A percentile compares a stretch with the other conserved stretches of the same genome.
phyloP scores from a whole-genome alignment of 37 sponge, comb jelly and placozoan genomes.

The Axinella damicornis region DNA sequence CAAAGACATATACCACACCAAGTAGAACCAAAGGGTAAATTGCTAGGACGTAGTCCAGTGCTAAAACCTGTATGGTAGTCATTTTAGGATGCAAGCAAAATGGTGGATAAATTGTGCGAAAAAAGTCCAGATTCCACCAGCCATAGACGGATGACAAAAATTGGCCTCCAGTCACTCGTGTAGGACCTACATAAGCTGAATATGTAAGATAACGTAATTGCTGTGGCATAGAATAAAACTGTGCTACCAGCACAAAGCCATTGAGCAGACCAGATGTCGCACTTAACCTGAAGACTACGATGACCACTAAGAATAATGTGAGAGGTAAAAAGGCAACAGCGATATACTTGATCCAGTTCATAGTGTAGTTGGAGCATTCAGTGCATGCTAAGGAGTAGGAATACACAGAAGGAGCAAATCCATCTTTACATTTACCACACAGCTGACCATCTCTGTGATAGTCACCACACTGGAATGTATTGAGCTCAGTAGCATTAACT shows the following conservation, averaged over 20 bases:
- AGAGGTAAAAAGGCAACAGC: slow-evolving; percentile 19
- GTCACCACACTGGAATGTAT: too few species aligned
- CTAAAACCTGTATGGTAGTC: not conserved
- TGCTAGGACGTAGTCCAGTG: slow-evolving; percentile 34
- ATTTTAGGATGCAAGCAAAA: not conserved
- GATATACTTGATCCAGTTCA: not conserved
- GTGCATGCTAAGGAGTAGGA: slow-evolving; percentile 11
- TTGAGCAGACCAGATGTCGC: slow-evolving; percentile 5
- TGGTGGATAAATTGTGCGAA: not conserved
- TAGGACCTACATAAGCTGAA: too few species aligned
- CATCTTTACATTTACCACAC: too few species aligned
- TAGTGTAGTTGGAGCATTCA: not conserved
- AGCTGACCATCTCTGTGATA: too few species aligned
- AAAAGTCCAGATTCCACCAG: not conserved
- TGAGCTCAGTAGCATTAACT: too few species aligned
- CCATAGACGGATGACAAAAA: slow-evolving; percentile 1
- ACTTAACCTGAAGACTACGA: not conserved
- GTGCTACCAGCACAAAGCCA: not conserved
- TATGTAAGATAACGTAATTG: too few species aligned
- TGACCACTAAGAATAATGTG: slow-evolving; percentile 5
- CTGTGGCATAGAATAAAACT: not conserved
- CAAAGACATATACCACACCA: slow-evolving; percentile 5
- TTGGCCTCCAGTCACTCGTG: too few species aligned
- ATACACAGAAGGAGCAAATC: not conserved
- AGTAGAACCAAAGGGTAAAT: slow-evolving; percentile 26